Conservation (phyloP, 2,888 invertebrate genomes). For the Cerceris ruficornis region DNA sequence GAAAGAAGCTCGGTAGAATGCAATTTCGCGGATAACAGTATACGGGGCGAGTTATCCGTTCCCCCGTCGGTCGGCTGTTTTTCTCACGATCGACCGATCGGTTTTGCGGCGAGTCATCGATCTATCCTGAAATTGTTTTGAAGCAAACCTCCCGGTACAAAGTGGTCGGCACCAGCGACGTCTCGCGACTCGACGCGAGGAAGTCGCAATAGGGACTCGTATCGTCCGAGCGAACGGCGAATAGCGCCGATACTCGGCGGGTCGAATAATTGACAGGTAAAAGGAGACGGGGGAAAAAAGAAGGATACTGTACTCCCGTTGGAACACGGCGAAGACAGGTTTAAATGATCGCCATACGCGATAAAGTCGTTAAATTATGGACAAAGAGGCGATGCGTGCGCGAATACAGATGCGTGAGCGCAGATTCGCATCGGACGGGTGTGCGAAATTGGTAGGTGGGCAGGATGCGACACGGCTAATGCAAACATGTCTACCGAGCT, state of each 20-base stretch:
- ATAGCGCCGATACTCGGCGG: neutral
- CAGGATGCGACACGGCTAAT: conserved; percentile 42
- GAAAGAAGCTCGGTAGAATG: conserved; percentile 52
- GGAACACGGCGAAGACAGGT: conserved; percentile 60
- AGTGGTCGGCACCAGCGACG: neutral
- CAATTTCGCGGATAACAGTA: conserved; percentile 63
- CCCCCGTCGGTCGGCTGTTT: neutral
- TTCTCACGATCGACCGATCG: conserved; percentile 5
- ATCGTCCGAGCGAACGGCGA: neutral
- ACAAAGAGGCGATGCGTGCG: conserved; percentile 28
- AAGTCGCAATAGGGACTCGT: neutral
- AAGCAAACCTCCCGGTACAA: conserved; percentile 5
- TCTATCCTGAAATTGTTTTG: conserved; percentile 23
- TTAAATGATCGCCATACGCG: conserved; percentile 60
- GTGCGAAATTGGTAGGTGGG: conserved; percentile 44
- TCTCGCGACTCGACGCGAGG: neutral
- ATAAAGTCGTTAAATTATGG: conserved; percentile 72
- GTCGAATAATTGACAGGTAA: conserved; percentile 24
- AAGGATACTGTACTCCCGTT: conserved; percentile 12
- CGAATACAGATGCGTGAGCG: conserved; percentile 15
- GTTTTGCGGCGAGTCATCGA: conserved; percentile 32
- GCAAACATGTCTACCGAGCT: conserved; percentile 48
- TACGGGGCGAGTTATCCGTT: conserved; percentile 31
- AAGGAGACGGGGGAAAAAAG: conserved; percentile 10
- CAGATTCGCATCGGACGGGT: conserved; percentile 12